Conservation (phyloP, 1,140 invertebrate species). For the Agrypnia vestita region DNA sequence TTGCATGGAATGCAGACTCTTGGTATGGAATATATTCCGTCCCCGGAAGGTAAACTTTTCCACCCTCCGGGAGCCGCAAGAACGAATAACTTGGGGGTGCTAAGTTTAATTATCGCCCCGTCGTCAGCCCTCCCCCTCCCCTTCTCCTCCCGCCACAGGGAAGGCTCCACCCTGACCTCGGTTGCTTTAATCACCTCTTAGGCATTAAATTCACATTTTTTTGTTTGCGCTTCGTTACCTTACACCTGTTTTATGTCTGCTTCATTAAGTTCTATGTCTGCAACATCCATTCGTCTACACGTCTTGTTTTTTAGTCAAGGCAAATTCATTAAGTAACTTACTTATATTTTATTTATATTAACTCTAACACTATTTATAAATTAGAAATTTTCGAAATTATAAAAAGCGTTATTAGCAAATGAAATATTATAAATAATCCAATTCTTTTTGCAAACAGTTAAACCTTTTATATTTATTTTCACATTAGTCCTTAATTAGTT, state of each 20-base stretch:
- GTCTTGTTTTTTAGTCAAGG: too few species aligned
- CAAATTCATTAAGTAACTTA: too few species aligned
- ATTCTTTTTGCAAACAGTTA: too few species aligned
- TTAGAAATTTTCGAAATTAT: too few species aligned
- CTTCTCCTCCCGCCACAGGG: neutral
- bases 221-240: constrained; percentile 10
- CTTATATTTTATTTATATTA: too few species aligned
- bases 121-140: neutral
- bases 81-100: constrained; percentile 18
- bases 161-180: constrained; percentile 2
- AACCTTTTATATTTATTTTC: too few species aligned
- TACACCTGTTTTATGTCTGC: neutral
- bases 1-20: neutral
- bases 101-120: constrained; percentile 45
- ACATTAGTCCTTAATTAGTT: too few species aligned
- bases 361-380: too few species aligned
- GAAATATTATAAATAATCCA: too few species aligned
- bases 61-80: constrained; percentile 1
- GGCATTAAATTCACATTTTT: constrained; percentile 17
- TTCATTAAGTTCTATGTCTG: constrained; percentile 3
- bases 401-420: too few species aligned
- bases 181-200: constrained; percentile 17
- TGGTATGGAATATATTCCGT: constrained; percentile 16
- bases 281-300: too few species aligned
- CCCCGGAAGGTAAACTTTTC: constrained; percentile 23